Evolutionary conservation across 2,797 vertebrate genomes (phyloP), one percentile per base, ranked within the genome.

Genomic region (Rhabdomys pumilio): DNA sequence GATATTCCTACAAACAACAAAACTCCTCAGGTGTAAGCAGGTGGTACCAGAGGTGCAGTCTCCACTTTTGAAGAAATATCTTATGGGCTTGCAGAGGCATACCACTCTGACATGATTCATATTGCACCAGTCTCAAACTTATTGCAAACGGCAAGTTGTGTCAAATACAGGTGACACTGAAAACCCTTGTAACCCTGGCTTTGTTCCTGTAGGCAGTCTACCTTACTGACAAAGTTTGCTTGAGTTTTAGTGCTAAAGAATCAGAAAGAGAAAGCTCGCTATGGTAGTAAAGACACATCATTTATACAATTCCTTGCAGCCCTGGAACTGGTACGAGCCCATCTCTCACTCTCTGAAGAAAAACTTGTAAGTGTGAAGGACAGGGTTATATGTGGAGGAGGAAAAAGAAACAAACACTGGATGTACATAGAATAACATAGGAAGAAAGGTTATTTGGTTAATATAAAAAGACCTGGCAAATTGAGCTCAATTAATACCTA

Each of bases 111-210:
- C 38, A 67, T 26, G 31, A 89, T 38, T 50, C 59, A 89, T 50
- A 77, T 3, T 26, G 3, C 50, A 59, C 89, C 95, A 84, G 91
- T 44, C 93, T 86, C 94, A 91, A 93, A 97, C 76, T 44, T 76
- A 95, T 6, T 90, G 94, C 88, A 93, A 55, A 76, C 88, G 96
- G 94, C 91, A 85, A 94, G 38, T 41, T 96, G 67, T 97, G 89
- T 98, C 94, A 97, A 97, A 97, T 91, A 97, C 93, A 94, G 90
- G 93, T 97, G 92, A 84, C 31, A n/a, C 10, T 53, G 82, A 67
- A 94, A 67, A 73, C 44, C 15, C 85, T 34, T 41, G 38, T 44
- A 87, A 38, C 53, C 94, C 83, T 31, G 8, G 24, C 13, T 88
- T 80, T 93, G 76, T 84, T 80, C 63, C 77, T 81, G 13, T 55